Evolutionary conservation across 2,113 vertebrate genomes (phyloP), one percentile per base, ranked within the genome.

Genomic region (Amphiprion percula): DNA sequence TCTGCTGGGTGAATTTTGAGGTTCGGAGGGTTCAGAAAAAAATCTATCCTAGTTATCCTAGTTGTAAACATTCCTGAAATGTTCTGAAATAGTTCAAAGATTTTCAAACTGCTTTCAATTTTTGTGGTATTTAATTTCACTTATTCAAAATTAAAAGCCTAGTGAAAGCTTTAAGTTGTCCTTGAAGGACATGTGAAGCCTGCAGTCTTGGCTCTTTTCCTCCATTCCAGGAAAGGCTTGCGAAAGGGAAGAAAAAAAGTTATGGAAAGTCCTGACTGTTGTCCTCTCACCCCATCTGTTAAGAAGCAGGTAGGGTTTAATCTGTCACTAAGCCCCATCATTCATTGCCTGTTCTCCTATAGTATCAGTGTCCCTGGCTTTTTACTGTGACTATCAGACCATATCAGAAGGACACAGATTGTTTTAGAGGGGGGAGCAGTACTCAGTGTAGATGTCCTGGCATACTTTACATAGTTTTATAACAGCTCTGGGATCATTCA

Each of bases 321-420:
- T 89, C 83, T 80, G 81, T 91, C 55, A 87, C 89, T 82, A 81
- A 86, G 73, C 71, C 68, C 70, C 65, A 77, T 85, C 81, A 90
- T 87, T 91, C 80, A 92, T 92, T 91, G 80, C 62, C 68, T 77
- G 65, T 69, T 60, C 62, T 83, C 59, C 26, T 64, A 55, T 8
- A 19, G 62, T 87, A 79, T 88, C 70, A 23, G 68, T 85, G 82
- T 86, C 68, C 58, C 58, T 66, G 82, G 61, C 61, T 67, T 84
- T 87, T 63, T 69, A 79, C 67, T 67, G 62, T 69, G 56, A 70
- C 80, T 75, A 74, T 79, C 78, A 14, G 86, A 79, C 67, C 82
- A 66, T 85, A 74, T 85, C 80, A 74, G 44, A 68, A 46, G 62
- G 80, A 66, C 74, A 53, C 15, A 11, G 55, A 73, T 62, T 81